Evolutionary conservation across 2,888 invertebrate species (phyloP), one percentile per base, ranked within the genome.

Genomic region (Dysmachus trigonus): DNA sequence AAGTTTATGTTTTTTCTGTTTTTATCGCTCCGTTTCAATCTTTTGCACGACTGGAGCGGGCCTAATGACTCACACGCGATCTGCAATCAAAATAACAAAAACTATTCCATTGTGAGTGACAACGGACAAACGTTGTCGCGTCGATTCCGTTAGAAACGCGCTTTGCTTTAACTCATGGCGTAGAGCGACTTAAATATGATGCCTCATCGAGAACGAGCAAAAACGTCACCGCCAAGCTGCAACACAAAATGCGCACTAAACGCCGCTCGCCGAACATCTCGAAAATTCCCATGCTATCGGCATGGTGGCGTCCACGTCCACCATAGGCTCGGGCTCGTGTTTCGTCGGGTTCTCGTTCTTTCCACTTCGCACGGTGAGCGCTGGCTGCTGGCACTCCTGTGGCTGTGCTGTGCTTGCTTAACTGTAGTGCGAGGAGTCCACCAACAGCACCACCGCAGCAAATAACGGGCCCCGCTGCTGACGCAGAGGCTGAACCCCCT

Each of bases 211-310:
- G 62, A 62, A 62, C 22, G 62, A 38, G 30, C 18, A 35, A 76
- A n/a, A 35, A 83, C 83, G 38, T 72, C 41, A 83, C 83, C 38
- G 38, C 18, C 38, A 71, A 35, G 72, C 72, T 72, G 72, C 71
- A 72, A 47, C 38, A 72, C 72, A 83, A 83, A 83, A 72, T 83
- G 83, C 83, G 83, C 83, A 83, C 83, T 83, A 83, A 83, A 72
- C 62, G 10, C 18, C 62, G 62, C n/a, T 71, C 30, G 18, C 38
- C 41, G 83, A 72, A 83, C 38, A 8, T 83, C 83, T 83, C 83
- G 83, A 83, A 82, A 82, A 83, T 83, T 83, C 83, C 83, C 83
- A 83, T 83, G 83, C 83, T 62, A 62, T 53, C 53, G 53, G 8
- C 33, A 62, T 35, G 22, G 38, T 22, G 27, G 51, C 81, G n/a